Evolutionary conservation across 2,113 vertebrate genomes (phyloP).

Genomic region (Brachyhypopomus gauderio): DNA sequence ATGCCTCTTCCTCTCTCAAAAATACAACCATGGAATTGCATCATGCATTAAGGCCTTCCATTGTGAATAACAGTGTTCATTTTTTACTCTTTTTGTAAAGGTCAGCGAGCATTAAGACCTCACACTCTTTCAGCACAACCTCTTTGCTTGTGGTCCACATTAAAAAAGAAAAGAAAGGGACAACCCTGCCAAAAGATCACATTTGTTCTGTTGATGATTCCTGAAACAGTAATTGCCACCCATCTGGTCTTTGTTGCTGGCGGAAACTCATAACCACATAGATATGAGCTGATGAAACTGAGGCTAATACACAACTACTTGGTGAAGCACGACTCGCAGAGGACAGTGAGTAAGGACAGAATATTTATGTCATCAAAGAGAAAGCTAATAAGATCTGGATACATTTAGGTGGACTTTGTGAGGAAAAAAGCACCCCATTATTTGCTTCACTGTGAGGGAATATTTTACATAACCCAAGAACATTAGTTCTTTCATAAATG

Average conservation of each 20-base stretch:
- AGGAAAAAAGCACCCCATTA: background rate
- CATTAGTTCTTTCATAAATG: background rate
- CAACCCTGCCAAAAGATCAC: conserved; percentile 63
- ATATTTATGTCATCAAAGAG: conserved; percentile 9
- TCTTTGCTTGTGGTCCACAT: background rate
- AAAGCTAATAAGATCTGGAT: background rate
- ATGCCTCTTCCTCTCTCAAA: background rate
- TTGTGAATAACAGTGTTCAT: background rate
- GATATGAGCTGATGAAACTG: conserved; percentile 11
- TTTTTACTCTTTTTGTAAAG: conserved; percentile 15
- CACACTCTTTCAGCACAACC: conserved; percentile 8
- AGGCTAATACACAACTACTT: background rate
- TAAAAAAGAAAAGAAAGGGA: conserved; percentile 59
- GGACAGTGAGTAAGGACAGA: background rate
- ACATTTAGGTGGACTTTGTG: background rate
- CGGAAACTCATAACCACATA: background rate
- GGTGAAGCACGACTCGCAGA: background rate
- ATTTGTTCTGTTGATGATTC: conserved; percentile 68
- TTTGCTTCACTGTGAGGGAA: background rate
- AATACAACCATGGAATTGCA: background rate
- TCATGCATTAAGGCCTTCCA: background rate
- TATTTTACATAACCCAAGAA: background rate
- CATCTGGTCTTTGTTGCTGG: conserved; percentile 64
- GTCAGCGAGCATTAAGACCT: conserved; percentile 3
- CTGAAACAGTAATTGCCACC: conserved; percentile 68